Evolutionary conservation across 1,140 invertebrate genomes (phyloP).

Genomic region (Hydropsyche tenuis): DNA sequence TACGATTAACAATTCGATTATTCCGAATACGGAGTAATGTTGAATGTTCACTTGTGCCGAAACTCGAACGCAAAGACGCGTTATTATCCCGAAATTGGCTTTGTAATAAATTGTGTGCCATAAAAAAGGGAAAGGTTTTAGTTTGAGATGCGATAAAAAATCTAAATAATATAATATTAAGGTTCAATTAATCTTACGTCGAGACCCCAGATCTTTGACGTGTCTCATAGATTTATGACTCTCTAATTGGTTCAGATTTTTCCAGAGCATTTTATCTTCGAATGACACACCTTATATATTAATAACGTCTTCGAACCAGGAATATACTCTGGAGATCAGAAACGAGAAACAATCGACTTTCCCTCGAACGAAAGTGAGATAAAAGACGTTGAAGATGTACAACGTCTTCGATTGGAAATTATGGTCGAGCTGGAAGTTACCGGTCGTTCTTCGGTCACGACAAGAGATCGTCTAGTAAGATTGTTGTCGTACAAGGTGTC

Average conservation of each 20-base stretch:
- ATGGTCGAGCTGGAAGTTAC: background rate
- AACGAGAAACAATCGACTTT: background rate
- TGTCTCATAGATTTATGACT: conserved; percentile 45
- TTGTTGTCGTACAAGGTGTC: conserved; percentile 45
- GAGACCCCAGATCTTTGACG: conserved; percentile 40
- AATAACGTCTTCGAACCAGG: background rate
- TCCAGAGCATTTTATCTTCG: conserved; percentile 36
- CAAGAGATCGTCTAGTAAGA: conserved; percentile 41
- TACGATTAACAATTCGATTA: too few species aligned
- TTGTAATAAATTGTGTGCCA: background rate
- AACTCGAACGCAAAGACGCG: background rate
- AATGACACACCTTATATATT: conserved; percentile 16
- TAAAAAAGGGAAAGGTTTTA: background rate
- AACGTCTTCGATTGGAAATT: background rate
- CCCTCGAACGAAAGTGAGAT: background rate
- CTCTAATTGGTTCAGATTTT: conserved; percentile 43
- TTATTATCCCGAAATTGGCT: background rate
- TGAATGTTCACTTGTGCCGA: background rate
- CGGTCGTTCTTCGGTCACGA: conserved; percentile 7
- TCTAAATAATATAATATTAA: conserved; percentile 47
- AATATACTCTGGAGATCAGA: background rate
- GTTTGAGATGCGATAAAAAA: conserved; percentile 29
- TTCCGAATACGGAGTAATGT: too few species aligned
- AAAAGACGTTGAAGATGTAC: conserved; percentile 6
- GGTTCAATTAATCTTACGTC: conserved; percentile 44